Conservation (phyloP, 2,797 vertebrate genomes). For the Staurois parvus region DNA sequence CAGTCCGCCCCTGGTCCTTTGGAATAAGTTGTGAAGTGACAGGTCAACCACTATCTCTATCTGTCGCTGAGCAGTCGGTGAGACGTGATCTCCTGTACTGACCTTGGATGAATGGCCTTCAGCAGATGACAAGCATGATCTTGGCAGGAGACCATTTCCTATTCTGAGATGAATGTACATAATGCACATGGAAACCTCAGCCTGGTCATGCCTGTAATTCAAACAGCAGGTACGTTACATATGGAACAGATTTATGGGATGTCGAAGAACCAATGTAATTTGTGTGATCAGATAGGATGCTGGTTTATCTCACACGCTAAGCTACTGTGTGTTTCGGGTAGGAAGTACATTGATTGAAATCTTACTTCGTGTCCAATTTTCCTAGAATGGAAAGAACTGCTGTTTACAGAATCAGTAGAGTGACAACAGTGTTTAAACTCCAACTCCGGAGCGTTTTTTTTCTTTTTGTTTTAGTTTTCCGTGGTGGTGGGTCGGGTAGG, state of each 20-base stretch:
- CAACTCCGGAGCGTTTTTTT: too few species aligned
- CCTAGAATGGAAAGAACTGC: too few species aligned
- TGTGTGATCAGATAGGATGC: slow-evolving; percentile 10
- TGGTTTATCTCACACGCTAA: neutral
- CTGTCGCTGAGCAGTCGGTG: too few species aligned
- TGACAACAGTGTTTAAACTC: too few species aligned
- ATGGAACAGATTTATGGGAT: slow-evolving; percentile 25
- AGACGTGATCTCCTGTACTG: too few species aligned
- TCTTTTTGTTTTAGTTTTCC: too few species aligned
- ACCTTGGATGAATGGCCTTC: neutral
- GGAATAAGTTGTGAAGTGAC: too few species aligned
- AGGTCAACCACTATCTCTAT: too few species aligned
- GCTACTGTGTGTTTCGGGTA: slow-evolving; percentile 14
- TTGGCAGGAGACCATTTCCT: neutral
- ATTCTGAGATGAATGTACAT: neutral
- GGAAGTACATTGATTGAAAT: neutral
- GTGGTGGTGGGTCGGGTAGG: too few species aligned
- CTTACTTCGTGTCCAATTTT: neutral
- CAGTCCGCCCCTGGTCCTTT: too few species aligned
- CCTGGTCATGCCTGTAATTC: neutral
- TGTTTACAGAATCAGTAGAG: too few species aligned
- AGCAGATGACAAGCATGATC: neutral
- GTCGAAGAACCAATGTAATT: slow-evolving; percentile 7
- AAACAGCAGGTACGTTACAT: neutral
- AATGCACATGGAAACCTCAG: neutral